Evolutionary conservation across 2,888 invertebrate genomes (phyloP), one percentile per base, ranked within the genome.

Genomic region (Zaprionus bogoriensis): DNA sequence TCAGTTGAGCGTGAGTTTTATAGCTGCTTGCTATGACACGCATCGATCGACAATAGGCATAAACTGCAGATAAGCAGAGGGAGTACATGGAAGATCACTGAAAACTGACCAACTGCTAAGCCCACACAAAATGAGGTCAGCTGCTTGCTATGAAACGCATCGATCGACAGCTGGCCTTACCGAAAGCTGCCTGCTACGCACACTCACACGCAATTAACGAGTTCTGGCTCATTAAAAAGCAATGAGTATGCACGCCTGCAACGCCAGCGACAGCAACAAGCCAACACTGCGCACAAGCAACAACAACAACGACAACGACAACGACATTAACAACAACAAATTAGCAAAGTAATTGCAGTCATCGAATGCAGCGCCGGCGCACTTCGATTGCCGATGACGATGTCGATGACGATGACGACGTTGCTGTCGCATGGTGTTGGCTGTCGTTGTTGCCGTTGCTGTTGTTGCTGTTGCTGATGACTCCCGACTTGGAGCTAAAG

Each of bases 271-370:
- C 14, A 39, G 12, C 36, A 41, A 28, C 30, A 17, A 47, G 23
- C 23, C 30, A 47, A 50, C 48, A 25, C 23, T 9, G 7, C 7
- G 9, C 12, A 39, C 9, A 19, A 28, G 1, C 28, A 52, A 6
- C 42, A 57, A 23, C 28, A 36, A 30, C 44, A 38, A 30, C 17
- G 22, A n/a, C 36, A 46, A 28, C 30, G 10, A 47, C 27, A 54
- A 48, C 50, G 30, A 19, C 23, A 39, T 27, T 27, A 25, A 32
- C 66, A 59, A 44, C 57, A 54, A 58, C 42, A 72, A 72, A 72
- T 73, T 73, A 69, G 72, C 63, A 66, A 74, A 74, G 70, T 74
- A 73, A 73, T 74, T 74, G 70, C 70, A 62, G 62, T 41, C 62
- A 70, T 28, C 48, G 52, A 70, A 71, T 58, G 50, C 71, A 64